Base-by-base conservation (phyloP, 1,140 invertebrate species). In the Magallana gigas region DNA sequence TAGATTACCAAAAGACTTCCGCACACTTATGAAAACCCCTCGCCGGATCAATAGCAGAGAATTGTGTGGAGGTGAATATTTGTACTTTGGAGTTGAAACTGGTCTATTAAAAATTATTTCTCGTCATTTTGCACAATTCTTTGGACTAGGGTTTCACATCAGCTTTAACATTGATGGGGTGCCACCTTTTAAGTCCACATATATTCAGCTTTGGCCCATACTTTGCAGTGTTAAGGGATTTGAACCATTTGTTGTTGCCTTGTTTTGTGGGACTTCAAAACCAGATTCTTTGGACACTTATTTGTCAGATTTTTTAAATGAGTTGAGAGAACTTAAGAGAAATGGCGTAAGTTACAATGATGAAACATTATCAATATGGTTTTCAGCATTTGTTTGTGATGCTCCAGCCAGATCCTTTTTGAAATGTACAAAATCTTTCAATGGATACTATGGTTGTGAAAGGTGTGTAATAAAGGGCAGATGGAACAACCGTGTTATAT, bases 391-490 rank as follows among this genome's bases (percentile, higher is more conserved):
- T 88, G 89, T 94, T 71, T 94, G 92, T 88, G 94, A 95, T 92
- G 91, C 93, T 12, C 94, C 94, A 16, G 95, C 94, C 12, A 92
- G 94, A 90, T 87, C 93, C 11, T 95, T 91, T 90, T 60, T 95
- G 16, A 91, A 92, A 83, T 87, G 85, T 12, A 91, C 89, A 3
- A 95, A 93, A 92, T 89, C 90, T 56, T 94, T 89, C 58, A 91
- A 48, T 87, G 91, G 82, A 12, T 90, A 91, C 85, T 58, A 64
- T 85, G 16, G 58, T 16, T 92, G 88, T 90, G 90, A 91, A 59
- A 64, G 90, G 60, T 92, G 91, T 81, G 71, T 64, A 48, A 59
- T 88, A 12, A 85, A 82, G 68, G 91, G 91, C 6, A 48, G 64
- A 23, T 90, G 88, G 68, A 83, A 64, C 7, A 82, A 68, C 90